Base-by-base conservation (phyloP, 2,797 vertebrate genomes). In the Cossypha caffra region DNA sequence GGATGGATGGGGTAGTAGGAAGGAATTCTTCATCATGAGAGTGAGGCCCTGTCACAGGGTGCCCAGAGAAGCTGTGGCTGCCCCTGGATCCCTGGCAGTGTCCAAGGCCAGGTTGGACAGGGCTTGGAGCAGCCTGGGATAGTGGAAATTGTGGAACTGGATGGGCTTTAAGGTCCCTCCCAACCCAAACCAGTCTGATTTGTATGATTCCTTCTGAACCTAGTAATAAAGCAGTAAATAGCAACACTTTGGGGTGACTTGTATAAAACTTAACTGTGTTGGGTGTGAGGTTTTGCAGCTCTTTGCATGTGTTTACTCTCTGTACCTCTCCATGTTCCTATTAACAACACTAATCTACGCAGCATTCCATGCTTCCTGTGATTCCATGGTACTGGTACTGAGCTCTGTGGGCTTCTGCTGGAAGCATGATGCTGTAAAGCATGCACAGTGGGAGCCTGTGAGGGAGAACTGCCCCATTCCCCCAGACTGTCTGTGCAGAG, bases 1-100 rank as follows among this genome's bases (percentile, higher is more conserved):
- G 14, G n/a, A 0, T 21, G 0, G n/a, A 0, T 33, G 57, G 55
- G 55, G 18, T 0, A 16, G 0, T 33, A 35, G 37, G 37, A 26
- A n/a, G 7, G 5, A 76, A 57, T 76, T 55, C 2, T 1, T 59
- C 1, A 0, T 1, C 1, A 1, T 7, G 31, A 62, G 48, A 1
- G n/a, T n/a, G n/a, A n/a, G n/a, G n/a, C 9, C 26, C 48, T 50
- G 47, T 25, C 47, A 26, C 25, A 1, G 55, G 25, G 0, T 75
- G 9, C 10, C 12, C 55, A 62, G 50, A 55, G 71, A 0, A 76
- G n/a, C 71, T 69, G 43, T 50, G 71, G 19, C 63, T 63, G 48
- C 3, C 16, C 20, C 28, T 51, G 45, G 38, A 45, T 76, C 43
- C 28, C 72, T 83, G 57, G 24, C 1, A 33, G 11, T 57, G 64